phyloP scores from a whole-genome alignment of 2,888 invertebrate genomes.

The Spicauda simplicius region DNA sequence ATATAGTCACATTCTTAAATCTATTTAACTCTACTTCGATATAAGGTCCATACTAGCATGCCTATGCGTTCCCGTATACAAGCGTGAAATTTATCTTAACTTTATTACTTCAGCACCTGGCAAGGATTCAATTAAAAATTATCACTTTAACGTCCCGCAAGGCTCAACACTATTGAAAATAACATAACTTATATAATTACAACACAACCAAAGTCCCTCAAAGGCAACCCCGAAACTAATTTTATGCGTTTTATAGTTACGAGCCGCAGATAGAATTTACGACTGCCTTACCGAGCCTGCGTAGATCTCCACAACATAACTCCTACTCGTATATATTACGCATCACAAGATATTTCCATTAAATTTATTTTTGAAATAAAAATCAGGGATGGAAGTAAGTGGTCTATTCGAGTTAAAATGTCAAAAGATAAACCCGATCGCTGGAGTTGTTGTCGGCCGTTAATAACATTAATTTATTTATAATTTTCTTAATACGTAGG shows the following conservation, averaged over 20 bases:
- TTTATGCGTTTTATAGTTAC: constrained; percentile 73
- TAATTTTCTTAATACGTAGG: constrained; percentile 40
- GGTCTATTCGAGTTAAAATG: constrained; percentile 48
- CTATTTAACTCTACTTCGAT: constrained; percentile 2
- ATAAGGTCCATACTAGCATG: constrained; percentile 1
- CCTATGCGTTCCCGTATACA: constrained; percentile 8
- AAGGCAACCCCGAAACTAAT: constrained; percentile 71
- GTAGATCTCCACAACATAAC: neutral
- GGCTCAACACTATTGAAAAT: constrained; percentile 62
- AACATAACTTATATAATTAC: constrained; percentile 67
- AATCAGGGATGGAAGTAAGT: constrained; percentile 18
- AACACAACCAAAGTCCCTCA: constrained; percentile 61
- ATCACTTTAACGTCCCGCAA: constrained; percentile 63
- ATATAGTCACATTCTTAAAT: constrained; percentile 2
- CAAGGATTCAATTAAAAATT: constrained; percentile 72
- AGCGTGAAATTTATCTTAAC: constrained; percentile 32
- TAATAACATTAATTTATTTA: constrained; percentile 44
- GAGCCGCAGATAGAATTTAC: constrained; percentile 66
- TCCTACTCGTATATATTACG: neutral
- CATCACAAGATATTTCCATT: constrained; percentile 10
- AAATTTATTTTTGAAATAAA: constrained; percentile 24
- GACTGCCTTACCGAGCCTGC: constrained; percentile 42
- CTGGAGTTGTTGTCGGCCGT: constrained; percentile 36
- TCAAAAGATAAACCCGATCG: constrained; percentile 48
- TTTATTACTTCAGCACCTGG: constrained; percentile 70